A percentile compares a stretch with the other conserved stretches of the same genome.
Conservation (phyloP, 23 tunicate species). For the Styela plicata region DNA sequence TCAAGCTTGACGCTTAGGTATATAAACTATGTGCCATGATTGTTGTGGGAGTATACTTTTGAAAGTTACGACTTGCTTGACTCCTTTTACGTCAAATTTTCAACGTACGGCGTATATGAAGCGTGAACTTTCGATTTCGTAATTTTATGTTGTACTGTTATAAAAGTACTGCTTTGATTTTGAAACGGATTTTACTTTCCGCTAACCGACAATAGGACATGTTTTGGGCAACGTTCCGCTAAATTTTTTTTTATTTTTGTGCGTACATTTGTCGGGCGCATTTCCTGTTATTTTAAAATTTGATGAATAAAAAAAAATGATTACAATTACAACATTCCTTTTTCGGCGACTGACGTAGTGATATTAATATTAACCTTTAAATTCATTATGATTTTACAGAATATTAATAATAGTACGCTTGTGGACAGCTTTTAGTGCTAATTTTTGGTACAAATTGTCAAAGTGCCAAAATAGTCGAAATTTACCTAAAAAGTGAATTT, state of each 20-base stretch:
- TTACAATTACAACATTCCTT: no score
- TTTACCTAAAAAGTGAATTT: not conserved
- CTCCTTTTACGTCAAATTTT: no score
- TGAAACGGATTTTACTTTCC: not conserved
- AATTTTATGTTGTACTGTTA: not conserved
- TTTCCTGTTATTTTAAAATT: not conserved
- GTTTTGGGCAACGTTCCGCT: not conserved
- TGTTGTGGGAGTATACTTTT: no score
- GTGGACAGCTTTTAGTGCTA: no score
- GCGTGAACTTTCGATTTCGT: not conserved
- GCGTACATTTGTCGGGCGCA: no score
- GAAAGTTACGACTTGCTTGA: no score
- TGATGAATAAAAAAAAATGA: no score
- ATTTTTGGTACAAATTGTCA: no score
- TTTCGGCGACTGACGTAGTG: not conserved
- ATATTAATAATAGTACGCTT: not conserved
- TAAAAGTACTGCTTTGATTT: not conserved
- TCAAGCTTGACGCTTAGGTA: no score
- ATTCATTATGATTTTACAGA: not conserved
- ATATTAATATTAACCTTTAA: not conserved
- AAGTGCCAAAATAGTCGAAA: not conserved
- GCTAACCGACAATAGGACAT: not conserved
- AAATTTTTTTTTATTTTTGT: no score
- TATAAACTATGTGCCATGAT: no score
- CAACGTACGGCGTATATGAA: not conserved